A percentile compares a stretch with the other conserved stretches of the same genome.
phyloP scores from a whole-genome alignment of 2,797 vertebrate species.

The Chrosomus eos region DNA sequence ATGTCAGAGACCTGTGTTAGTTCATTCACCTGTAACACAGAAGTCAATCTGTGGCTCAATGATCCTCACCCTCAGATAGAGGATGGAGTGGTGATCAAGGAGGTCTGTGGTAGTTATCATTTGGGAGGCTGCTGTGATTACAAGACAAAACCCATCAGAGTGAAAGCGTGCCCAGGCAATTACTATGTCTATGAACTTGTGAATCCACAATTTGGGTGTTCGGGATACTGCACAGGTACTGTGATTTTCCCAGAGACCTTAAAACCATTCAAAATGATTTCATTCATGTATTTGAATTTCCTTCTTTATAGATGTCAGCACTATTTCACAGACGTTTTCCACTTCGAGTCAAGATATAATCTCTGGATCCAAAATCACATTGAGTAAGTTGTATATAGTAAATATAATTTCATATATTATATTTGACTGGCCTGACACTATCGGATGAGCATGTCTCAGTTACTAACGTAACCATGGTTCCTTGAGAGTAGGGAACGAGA shows the following conservation, averaged over 20 bases:
- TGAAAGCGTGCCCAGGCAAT: background rate
- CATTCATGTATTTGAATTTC: background rate
- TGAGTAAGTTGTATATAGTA: background rate
- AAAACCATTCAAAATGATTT: background rate
- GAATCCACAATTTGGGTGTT: too few relatives aligned
- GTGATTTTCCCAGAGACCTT: background rate
- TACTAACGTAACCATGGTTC: too few relatives aligned
- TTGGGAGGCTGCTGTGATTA: background rate
- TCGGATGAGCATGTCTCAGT: too few relatives aligned
- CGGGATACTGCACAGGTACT: too few relatives aligned
- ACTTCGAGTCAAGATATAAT: background rate
- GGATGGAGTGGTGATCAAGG: too few relatives aligned
- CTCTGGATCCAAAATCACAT: background rate
- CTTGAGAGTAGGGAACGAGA: too few relatives aligned
- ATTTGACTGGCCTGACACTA: too few relatives aligned
- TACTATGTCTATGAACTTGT: too few relatives aligned
- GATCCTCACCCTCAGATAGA: background rate
- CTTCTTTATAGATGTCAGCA: background rate
- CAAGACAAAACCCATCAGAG: background rate
- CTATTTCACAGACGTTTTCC: background rate
- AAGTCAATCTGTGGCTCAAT: background rate
- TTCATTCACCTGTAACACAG: accelerated
- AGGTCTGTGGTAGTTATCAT: background rate
- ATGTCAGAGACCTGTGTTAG: background rate
- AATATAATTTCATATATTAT: background rate